A percentile compares a stretch with the other conserved stretches of the same genome.
Conservation (phyloP, 2,888 invertebrate species). For the Petrophora chlorosata region DNA sequence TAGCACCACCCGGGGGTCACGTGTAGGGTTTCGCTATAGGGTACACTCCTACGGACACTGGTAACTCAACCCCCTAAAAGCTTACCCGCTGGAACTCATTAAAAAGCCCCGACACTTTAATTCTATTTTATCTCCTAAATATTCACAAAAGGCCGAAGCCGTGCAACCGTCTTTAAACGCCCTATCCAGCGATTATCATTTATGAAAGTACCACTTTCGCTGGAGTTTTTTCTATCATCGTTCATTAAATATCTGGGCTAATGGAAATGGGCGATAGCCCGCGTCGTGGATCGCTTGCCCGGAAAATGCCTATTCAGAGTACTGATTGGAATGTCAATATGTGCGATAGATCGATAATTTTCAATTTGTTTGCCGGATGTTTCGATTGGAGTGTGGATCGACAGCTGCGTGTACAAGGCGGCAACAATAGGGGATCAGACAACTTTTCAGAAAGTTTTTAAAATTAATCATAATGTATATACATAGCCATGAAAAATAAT, state of each 20-base stretch:
- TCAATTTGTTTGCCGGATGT: constrained; percentile 6
- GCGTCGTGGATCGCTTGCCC: background rate
- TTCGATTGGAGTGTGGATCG: constrained; percentile 5
- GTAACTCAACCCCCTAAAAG: too few species aligned
- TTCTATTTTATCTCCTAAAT: constrained; percentile 14
- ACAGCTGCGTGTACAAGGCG: too few species aligned
- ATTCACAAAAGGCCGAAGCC: constrained; percentile 10
- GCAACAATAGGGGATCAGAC: too few species aligned
- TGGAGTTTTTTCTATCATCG: background rate
- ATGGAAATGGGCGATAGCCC: constrained; percentile 1
- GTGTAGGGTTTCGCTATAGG: too few species aligned
- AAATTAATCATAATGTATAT: too few species aligned
- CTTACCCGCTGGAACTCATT: too few species aligned
- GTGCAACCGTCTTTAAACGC: constrained; percentile 6
- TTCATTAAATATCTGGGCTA: constrained; percentile 6
- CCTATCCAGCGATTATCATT: constrained; percentile 10
- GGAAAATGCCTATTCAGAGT: constrained; percentile 8
- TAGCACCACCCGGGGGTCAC: too few species aligned
- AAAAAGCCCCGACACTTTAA: too few species aligned
- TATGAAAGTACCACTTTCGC: constrained; percentile 10
- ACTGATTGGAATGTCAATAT: constrained; percentile 1
- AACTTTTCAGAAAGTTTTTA: too few species aligned
- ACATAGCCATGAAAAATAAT: too few species aligned
- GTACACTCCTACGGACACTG: too few species aligned
- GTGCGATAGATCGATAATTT: background rate